A percentile compares a stretch with the other conserved stretches of the same genome.
Evolutionary conservation across 2,797 vertebrate species (phyloP).

Genomic region (Gallinago solitaria): DNA sequence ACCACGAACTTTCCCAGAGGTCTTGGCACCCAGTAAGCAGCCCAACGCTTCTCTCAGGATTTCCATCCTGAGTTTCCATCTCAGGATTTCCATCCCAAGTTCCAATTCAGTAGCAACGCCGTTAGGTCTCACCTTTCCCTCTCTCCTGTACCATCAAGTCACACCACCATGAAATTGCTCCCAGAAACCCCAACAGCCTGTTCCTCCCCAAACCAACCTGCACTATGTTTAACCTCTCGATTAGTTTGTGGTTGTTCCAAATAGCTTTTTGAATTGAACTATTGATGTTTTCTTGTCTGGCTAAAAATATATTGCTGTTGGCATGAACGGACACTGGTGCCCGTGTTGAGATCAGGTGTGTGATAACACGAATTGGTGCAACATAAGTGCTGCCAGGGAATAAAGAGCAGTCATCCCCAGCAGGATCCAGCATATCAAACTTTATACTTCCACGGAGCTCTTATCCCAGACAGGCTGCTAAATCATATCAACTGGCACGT

Average conservation of each 20-base stretch:
- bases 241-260: not conserved
- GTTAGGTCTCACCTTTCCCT: not conserved
- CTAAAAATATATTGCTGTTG: not conserved
- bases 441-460: slow-evolving; percentile 19
- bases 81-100: not conserved
- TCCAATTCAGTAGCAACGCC: not conserved
- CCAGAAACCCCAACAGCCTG: not conserved
- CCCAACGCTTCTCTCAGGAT: not conserved
- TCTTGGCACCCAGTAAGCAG: not conserved
- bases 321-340: not conserved
- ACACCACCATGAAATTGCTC: not conserved
- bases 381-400: not conserved
- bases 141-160: not conserved
- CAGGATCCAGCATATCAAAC: not conserved
- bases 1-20: not conserved
- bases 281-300: not conserved
- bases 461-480: slow-evolving; percentile 6
- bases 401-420: not conserved
- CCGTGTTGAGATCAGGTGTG: not conserved
- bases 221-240: not conserved
- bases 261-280: not conserved
- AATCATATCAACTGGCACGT: not conserved
- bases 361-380: not conserved
- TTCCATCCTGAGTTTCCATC: not conserved
- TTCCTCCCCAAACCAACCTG: not conserved